Conservation (phyloP, 2,797 vertebrate genomes). For the Petrocephalus schoutedeni region DNA sequence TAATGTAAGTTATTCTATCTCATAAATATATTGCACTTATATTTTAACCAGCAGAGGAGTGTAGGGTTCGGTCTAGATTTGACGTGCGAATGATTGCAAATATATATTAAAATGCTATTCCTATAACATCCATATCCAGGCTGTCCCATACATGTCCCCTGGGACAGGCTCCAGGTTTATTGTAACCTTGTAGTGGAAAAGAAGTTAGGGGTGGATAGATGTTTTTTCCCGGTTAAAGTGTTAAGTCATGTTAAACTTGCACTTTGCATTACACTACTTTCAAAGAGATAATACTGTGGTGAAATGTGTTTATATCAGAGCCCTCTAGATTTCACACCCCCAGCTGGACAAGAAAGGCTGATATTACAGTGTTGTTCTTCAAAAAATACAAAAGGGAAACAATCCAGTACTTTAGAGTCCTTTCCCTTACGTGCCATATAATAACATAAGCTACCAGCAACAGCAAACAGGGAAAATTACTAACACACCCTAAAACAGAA, state of each 20-base stretch:
- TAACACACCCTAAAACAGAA: not conserved
- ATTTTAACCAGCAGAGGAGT: not conserved
- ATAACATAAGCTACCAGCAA: no score
- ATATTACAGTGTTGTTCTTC: not conserved
- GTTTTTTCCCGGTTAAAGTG: not conserved
- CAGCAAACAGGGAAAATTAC: no score
- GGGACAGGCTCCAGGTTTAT: not conserved
- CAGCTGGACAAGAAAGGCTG: not conserved
- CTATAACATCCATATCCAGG: not conserved
- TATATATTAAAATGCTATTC: not conserved
- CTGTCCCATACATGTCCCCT: not conserved
- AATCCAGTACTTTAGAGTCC: no score
- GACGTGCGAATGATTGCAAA: not conserved
- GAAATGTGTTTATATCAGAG: not conserved
- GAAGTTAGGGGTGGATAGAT: not conserved
- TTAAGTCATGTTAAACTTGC: not conserved
- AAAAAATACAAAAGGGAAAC: not conserved
- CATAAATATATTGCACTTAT: not conserved
- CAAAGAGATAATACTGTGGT: not conserved
- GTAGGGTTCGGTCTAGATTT: not conserved
- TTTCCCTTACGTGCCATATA: no score
- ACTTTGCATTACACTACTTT: not conserved
- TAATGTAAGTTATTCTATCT: not conserved
- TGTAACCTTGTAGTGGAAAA: not conserved
- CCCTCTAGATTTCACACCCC: not conserved